Base-by-base conservation (phyloP, 2,797 vertebrate species). In the Sphenopsis melanotis region DNA sequence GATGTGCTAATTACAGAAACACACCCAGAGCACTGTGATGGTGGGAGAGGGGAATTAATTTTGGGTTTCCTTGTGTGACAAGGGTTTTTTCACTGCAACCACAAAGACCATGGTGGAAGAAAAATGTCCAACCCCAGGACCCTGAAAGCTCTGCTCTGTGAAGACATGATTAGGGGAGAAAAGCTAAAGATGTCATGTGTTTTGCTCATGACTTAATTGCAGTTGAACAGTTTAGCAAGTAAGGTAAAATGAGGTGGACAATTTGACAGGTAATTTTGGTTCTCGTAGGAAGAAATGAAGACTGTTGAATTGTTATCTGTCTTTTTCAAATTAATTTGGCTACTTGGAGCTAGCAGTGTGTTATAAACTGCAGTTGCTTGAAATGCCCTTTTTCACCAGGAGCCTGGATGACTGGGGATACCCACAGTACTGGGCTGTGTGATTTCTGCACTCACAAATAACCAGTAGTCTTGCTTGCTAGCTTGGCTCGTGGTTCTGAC, bases 371-470 rank as follows among this genome's bases (percentile, higher is more conserved):
- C 44, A 42, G 23, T 64, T 84, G 21, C 39, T 61, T 65, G 53
- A 78, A 83, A 46, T 5, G 2, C 27, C 16, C 15, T 16, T 70
- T 89, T 88, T 37, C 55, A 37, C 59, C 17, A 15, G 36, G n/a
- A 85, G 21, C 17, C 24, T 83, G 65, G 16, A 6, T 74, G 20
- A 77, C 41, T 68, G 44, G 4, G 4, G 44, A 14, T 41, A 55
- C 14, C 9, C 0, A 0, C 20, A 16, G 16, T 47, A 52, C 60
- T 30, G 52, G 11, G 4, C 0, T 41, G 1, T 34, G 24, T 21
- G 53, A 52, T 47, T 87, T 59, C 30, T 79, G 11, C 9, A 5
- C 36, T 65, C 13, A 39, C 1, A 2, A 42, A 34, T 47, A 85
- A 78, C 37, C 52, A 36, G 47, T 46, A 19, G 29, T 59, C 29